Evolutionary conservation across 1,140 invertebrate genomes (phyloP).

Genomic region (Coelopa frigida): DNA sequence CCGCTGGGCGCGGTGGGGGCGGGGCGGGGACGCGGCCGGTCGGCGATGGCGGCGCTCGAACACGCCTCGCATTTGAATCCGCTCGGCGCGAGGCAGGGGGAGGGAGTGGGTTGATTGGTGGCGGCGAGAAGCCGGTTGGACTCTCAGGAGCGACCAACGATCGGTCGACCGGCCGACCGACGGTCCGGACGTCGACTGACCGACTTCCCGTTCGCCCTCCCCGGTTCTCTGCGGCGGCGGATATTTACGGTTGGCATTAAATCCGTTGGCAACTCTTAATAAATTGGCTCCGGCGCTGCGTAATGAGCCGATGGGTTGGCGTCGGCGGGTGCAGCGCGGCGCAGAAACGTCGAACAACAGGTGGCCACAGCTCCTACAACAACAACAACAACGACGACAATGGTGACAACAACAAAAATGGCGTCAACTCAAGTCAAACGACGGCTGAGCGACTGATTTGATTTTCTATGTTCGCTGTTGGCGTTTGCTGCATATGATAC

Average conservation of each 20-base stretch:
- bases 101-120: no score
- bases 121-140: no score
- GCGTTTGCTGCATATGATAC: background rate
- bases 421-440: slow-evolving; percentile 1
- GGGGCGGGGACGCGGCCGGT: no score
- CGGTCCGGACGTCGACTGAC: no score
- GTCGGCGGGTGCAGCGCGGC: background rate
- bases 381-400: background rate
- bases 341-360: background rate
- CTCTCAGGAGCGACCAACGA: background rate
- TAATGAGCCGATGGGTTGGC: slow-evolving; percentile 1
- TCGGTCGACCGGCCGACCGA: no score
- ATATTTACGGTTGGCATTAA: slow-evolving; percentile 25
- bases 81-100: no score
- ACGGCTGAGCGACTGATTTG: slow-evolving; percentile 4
- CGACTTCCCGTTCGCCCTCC: background rate
- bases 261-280: slow-evolving; percentile 14
- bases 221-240: background rate
- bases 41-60: no score
- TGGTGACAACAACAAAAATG: background rate
- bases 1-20: no score
- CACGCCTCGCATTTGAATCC: no score
- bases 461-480: background rate
- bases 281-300: slow-evolving; percentile 7
- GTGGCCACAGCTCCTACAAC: background rate